These are phyloP conservation scores for Laterallus jamaicensis DNA, from an alignment of 2,113 vertebrate genomes.

Conservation along the genomic window DNA sequence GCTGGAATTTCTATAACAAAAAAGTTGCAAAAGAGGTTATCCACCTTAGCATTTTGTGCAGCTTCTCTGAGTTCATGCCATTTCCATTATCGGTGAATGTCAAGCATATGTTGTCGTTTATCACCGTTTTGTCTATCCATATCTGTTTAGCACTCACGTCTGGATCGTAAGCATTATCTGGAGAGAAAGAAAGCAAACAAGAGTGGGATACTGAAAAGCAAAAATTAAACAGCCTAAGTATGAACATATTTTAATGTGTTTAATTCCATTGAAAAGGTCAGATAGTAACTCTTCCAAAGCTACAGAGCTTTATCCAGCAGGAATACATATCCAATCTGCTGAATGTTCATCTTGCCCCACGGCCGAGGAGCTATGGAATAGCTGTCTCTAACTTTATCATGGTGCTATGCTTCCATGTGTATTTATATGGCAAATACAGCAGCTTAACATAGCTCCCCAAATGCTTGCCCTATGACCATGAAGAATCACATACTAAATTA, in stretches of 20 bases:
- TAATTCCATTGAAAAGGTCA: neutral
- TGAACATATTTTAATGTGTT: neutral
- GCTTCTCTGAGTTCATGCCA: constrained; percentile 84
- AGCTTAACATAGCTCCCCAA: neutral
- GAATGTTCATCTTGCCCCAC: neutral
- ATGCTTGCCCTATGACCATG: fast-evolving
- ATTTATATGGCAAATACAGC: neutral
- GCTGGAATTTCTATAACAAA: neutral
- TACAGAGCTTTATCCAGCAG: neutral
- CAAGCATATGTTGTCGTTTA: constrained; percentile 81
- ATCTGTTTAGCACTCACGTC: constrained; percentile 93
- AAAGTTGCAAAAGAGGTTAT: neutral
- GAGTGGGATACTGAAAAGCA: neutral
- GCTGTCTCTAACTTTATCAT: neutral
- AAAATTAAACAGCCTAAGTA: neutral
- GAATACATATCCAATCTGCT: neutral
- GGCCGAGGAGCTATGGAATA: neutral
- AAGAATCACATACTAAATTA: neutral
- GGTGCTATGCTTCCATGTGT: neutral
- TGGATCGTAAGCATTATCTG: constrained; percentile 96
- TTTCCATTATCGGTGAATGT: constrained; percentile 93
- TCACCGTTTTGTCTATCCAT: constrained; percentile 93
- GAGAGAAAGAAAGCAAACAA: neutral
- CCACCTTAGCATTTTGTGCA: constrained; percentile 97
- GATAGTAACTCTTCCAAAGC: neutral